phyloP scores from a whole-genome alignment of 2,797 vertebrate genomes.

The Bufotes viridis region DNA sequence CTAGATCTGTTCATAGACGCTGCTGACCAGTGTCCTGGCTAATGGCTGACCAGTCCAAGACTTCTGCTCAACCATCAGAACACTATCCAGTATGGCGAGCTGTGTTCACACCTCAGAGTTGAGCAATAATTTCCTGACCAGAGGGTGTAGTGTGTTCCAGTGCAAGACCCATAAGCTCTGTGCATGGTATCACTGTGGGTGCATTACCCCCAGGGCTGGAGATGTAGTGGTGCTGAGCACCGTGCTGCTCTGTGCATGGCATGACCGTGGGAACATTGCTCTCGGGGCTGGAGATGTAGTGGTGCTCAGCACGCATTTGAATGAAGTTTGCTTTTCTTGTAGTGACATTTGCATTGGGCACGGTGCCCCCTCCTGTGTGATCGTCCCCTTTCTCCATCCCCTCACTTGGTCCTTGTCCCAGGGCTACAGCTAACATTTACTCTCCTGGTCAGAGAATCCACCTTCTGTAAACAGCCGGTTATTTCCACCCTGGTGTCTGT shows the following conservation, averaged over 20 bases:
- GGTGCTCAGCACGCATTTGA: not conserved
- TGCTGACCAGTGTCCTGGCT: not conserved
- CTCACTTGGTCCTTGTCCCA: constrained; percentile 17
- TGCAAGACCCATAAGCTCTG: no score
- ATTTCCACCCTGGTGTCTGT: not conserved
- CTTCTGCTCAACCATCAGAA: no score
- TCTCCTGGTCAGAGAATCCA: constrained; percentile 29
- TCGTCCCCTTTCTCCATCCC: not conserved
- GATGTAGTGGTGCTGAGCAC: no score
- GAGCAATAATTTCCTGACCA: no score
- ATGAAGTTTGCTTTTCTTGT: not conserved
- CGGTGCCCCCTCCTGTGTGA: not conserved
- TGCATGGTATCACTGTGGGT: no score
- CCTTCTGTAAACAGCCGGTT: constrained; percentile 17
- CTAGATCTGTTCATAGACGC: not conserved
- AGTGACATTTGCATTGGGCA: constrained; percentile 41
- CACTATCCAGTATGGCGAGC: no score
- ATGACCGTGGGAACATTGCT: no score
- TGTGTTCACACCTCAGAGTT: no score
- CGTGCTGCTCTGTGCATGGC: no score
- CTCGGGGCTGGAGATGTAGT: no score
- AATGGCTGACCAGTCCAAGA: not conserved
- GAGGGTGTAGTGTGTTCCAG: no score
- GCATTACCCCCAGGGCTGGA: no score
- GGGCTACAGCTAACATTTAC: constrained; percentile 56